Conservation (phyloP, 2,797 vertebrate genomes). For the Notolepis coatsorum region DNA sequence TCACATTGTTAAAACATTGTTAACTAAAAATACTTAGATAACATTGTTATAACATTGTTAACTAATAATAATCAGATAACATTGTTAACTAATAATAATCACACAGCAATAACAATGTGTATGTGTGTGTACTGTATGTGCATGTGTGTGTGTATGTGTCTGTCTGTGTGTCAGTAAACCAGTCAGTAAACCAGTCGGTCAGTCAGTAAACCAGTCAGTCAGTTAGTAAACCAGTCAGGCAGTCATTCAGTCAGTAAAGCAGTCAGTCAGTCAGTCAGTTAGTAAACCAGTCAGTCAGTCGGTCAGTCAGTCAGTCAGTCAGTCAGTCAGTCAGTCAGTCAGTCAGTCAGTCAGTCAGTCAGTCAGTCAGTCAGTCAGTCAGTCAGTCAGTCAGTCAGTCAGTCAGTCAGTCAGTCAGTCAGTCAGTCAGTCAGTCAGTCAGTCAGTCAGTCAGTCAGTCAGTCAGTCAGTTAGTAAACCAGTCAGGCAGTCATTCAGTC, state of each 20-base stretch:
- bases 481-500: constrained; percentile 51
- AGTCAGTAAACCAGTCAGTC: constrained; percentile 36
- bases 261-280: constrained; percentile 53
- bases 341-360: neutral
- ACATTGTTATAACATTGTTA: too few relatives aligned
- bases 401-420: neutral
- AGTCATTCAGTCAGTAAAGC: neutral
- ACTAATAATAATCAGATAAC: neutral
- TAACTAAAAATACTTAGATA: too few relatives aligned
- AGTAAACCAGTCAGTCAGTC: constrained; percentile 29
- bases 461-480: constrained; percentile 30
- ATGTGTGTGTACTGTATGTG: too few relatives aligned
- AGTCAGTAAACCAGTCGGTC: constrained; percentile 9
- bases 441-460: constrained; percentile 10
- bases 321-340: constrained; percentile 57
- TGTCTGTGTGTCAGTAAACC: constrained; percentile 7
- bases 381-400: constrained; percentile 42
- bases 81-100: neutral
- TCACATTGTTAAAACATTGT: too few relatives aligned
- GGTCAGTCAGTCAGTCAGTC: constrained; percentile 9
- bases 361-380: constrained; percentile 46
- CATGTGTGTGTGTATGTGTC: neutral
- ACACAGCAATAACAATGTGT: too few relatives aligned
- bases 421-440: constrained; percentile 58
- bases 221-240: constrained; percentile 49